A percentile compares a stretch with the other conserved stretches of the same genome.
Evolutionary conservation across 2,888 invertebrate species (phyloP).

Genomic region (Allophyes oxyacanthae): DNA sequence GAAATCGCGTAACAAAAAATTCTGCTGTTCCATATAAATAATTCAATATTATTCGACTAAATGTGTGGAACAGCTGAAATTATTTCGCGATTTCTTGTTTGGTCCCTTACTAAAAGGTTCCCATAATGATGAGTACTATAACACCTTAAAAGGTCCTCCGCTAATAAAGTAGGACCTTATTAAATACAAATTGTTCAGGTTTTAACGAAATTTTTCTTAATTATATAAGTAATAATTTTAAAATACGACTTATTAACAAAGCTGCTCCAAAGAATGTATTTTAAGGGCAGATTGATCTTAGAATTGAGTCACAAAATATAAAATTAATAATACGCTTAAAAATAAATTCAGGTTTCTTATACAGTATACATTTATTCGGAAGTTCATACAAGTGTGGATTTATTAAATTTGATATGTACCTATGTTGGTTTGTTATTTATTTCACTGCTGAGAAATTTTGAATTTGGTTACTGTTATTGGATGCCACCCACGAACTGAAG

Average conservation of each 20-base stretch:
- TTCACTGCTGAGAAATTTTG: conserved; percentile 95
- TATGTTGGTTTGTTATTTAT: conserved; percentile 79
- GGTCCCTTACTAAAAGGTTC: too few relatives aligned
- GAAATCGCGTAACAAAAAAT: too few relatives aligned
- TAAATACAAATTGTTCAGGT: too few relatives aligned
- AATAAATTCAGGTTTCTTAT: conserved; percentile 35
- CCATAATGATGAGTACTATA: too few relatives aligned
- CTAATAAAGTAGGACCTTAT: too few relatives aligned
- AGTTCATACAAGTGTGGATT: conserved; percentile 53
- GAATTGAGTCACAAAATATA: conserved; percentile 42
- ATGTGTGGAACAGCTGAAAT: too few relatives aligned
- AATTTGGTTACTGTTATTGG: conserved; percentile 94
- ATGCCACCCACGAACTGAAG: conserved; percentile 96
- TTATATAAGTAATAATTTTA: conserved; percentile 1
- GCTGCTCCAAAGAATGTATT: conserved; percentile 28
- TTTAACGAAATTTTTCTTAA: not conserved
- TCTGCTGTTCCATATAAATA: too few relatives aligned
- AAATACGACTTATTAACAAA: conserved; percentile 22
- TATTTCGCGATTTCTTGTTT: too few relatives aligned
- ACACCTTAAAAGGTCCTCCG: too few relatives aligned
- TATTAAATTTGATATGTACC: conserved; percentile 74
- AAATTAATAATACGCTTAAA: conserved; percentile 29
- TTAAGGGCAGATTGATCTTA: conserved; percentile 28
- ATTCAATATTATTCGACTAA: too few relatives aligned
- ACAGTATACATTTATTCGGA: conserved; percentile 41